Conservation (phyloP, 2,888 invertebrate species). For the Dynastes grantii region DNA sequence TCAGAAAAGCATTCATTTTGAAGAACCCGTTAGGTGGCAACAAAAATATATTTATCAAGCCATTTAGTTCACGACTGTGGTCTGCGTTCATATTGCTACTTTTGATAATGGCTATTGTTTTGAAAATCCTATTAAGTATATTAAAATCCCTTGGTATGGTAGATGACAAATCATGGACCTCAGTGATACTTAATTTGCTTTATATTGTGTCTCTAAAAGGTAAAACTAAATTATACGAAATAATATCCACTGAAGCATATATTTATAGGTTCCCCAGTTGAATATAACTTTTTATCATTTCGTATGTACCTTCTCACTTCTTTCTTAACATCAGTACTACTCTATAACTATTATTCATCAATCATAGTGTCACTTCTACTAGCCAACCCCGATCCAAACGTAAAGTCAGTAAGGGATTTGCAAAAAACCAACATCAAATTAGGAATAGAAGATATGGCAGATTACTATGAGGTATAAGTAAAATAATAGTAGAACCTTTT, state of each 20-base stretch:
- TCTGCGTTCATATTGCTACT: constrained; percentile 16
- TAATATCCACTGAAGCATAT: background rate
- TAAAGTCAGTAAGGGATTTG: constrained; percentile 33
- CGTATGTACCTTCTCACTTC: constrained; percentile 34
- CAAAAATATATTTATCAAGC: constrained; percentile 41
- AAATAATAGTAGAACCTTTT: too few relatives aligned
- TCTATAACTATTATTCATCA: constrained; percentile 46
- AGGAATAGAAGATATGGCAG: constrained; percentile 32
- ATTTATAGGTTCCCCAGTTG: constrained; percentile 32
- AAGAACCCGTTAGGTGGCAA: constrained; percentile 36
- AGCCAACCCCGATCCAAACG: constrained; percentile 26
- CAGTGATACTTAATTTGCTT: constrained; percentile 30
- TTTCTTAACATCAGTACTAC: constrained; percentile 24
- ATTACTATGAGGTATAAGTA: constrained; percentile 22
- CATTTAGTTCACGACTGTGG: constrained; percentile 39
- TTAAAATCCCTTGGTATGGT: background rate
- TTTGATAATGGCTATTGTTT: background rate
- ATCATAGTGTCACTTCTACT: constrained; percentile 40
- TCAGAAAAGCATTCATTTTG: constrained; percentile 46
- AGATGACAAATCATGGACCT: constrained; percentile 31
- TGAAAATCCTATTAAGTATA: constrained; percentile 33
- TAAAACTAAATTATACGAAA: background rate
- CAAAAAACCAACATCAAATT: constrained; percentile 34
- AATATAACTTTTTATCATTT: constrained; percentile 22
- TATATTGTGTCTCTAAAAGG: constrained; percentile 41